A percentile compares a stretch with the other conserved stretches of the same genome.
Evolutionary conservation across 2,797 vertebrate species (phyloP).

Genomic region (Propithecus perrieri): DNA sequence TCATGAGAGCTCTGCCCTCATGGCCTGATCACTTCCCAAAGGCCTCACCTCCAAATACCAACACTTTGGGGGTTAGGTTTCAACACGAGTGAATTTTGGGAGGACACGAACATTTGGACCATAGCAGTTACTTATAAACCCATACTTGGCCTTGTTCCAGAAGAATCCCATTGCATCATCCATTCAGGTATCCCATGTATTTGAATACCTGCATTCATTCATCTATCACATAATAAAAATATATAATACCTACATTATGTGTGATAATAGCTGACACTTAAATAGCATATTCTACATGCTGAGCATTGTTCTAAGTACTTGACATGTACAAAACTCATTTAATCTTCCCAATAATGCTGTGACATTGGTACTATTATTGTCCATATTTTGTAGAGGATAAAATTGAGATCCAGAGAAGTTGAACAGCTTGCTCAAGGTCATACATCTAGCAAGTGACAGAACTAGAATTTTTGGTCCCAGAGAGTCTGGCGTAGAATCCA

Average conservation of each 20-base stretch:
- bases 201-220: neutral
- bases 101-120: neutral
- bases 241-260: neutral
- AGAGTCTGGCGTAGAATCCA: neutral
- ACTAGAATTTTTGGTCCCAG: neutral
- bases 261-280: slow-evolving; percentile 7
- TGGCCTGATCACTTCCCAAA: neutral
- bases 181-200: neutral
- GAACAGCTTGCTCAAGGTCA: neutral
- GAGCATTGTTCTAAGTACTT: neutral
- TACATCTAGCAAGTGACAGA: neutral
- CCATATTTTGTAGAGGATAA: neutral
- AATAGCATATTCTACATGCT: neutral
- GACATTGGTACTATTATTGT: neutral
- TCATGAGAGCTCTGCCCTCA: neutral
- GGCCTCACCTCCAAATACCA: neutral
- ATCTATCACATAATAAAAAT: neutral
- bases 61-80: neutral
- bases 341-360: neutral
- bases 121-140: neutral
- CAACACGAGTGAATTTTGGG: neutral
- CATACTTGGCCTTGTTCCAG: neutral
- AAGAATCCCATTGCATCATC: neutral
- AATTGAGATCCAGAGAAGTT: neutral
- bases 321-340: slow-evolving; percentile 19